Evolutionary conservation across 2,113 vertebrate species (phyloP), one percentile per base, ranked within the genome.

Genomic region (Mirza zaza): DNA sequence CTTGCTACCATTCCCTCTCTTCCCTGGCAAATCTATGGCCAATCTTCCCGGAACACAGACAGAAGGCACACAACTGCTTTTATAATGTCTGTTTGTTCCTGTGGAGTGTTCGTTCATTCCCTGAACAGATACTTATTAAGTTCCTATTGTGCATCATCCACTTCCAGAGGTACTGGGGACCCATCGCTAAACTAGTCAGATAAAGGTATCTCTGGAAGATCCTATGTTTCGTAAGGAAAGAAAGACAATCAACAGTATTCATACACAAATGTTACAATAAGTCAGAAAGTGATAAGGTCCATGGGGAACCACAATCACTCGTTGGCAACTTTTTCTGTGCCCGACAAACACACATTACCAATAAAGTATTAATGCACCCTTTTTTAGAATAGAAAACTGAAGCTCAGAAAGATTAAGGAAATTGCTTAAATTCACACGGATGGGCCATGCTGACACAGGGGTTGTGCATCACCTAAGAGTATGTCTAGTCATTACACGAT

Each of bases 351-450:
- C 10, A 48, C 10, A 18, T 68, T 48, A 59, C 9, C 14, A 14
- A 13, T 6, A 34, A 71, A 14, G 8, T 5, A 13, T 34, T 25
- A 73, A 2, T 14, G 21, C 42, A 2, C 3, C 32, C 8, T 55
- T 48, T 87, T 73, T 59, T 84, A 39, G 65, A 85, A 52, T 45
- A 94, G 81, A 65, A 80, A 85, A 84, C 1, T 18, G 17, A 76
- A 23, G 10, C 12, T 94, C n/a, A 59, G 48, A 42, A n/a, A 86
- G 59, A 50, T 36, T 18, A 48, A 80, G 45, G 42, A 71, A 20
- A 12, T 50, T 57, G 48, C 36, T 80, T 65, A 61, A 75, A 63
- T 25, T 68, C 12, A 63, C 39, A 86, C 14, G 50, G n/a, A 42
- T n/a, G 39, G 39, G 14, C 94, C 45, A 2, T 13, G 29, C 15